These are phyloP conservation scores for Chironex yamaguchii DNA, from an alignment of 30 jellyfish, hydroid and myxozoan genomes.

Conservation along the genomic window DNA sequence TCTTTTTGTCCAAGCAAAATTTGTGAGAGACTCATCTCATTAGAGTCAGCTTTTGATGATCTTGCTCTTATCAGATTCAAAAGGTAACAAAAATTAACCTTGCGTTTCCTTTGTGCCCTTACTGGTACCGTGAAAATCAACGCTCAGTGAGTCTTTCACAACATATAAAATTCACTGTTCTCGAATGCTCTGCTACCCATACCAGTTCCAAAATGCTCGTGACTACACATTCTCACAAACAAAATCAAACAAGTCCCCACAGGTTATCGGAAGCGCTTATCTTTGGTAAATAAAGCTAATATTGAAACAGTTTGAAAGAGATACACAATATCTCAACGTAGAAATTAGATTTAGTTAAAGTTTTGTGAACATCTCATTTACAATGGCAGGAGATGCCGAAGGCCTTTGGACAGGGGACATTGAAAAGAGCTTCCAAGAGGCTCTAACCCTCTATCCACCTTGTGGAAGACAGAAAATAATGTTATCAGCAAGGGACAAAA, in stretches of 20 bases:
- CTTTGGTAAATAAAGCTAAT: background rate
- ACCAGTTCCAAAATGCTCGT: background rate
- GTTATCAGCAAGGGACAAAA: slow-evolving; percentile 97
- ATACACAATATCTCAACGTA: background rate
- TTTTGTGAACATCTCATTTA: too few species aligned
- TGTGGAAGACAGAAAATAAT: slow-evolving; percentile 98
- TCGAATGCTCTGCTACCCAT: background rate
- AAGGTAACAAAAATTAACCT: too few species aligned
- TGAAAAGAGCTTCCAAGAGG: slow-evolving; percentile 97
- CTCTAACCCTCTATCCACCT: slow-evolving; percentile 94
- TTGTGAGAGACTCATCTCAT: too few species aligned
- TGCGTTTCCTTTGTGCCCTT: background rate
- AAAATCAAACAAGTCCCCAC: background rate
- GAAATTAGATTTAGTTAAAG: background rate
- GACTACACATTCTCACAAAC: background rate
- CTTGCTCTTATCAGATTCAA: too few species aligned
- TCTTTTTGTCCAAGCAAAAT: too few species aligned
- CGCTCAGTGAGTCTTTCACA: background rate
- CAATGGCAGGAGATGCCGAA: slow-evolving; percentile 78
- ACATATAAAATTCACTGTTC: background rate
- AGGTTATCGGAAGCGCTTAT: background rate
- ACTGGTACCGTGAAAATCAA: background rate
- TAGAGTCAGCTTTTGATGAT: too few species aligned
- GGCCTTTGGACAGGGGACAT: slow-evolving; percentile 98
- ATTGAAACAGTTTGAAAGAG: background rate